phyloP scores from a whole-genome alignment of 2,888 invertebrate species.

The Pseudoips prasinana region DNA sequence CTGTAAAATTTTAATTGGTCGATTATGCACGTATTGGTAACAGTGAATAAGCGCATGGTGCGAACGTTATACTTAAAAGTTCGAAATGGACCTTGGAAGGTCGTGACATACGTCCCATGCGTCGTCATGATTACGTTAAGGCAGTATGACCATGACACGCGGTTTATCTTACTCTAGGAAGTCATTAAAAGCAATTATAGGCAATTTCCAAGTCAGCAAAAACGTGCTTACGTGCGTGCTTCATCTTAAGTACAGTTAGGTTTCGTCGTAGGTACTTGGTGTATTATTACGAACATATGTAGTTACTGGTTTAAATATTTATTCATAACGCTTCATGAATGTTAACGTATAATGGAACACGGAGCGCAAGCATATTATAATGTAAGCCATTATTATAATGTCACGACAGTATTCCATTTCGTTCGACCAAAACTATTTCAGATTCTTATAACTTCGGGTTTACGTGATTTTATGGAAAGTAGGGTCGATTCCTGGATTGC shows the following conservation, averaged over 20 bases:
- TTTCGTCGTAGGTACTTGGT: constrained; percentile 17
- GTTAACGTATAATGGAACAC: constrained; percentile 2
- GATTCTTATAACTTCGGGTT: constrained; percentile 27
- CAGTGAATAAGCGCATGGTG: no score
- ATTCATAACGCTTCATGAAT: constrained; percentile 5
- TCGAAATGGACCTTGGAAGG: constrained; percentile 13
- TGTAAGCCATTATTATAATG: constrained; percentile 25
- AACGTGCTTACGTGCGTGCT: constrained; percentile 35
- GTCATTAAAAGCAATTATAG: constrained; percentile 56
- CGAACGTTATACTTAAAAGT: constrained; percentile 7
- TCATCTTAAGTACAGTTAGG: constrained; percentile 40
- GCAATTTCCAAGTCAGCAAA: constrained; percentile 53
- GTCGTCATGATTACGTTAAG: constrained; percentile 30
- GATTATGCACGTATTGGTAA: constrained; percentile 7
- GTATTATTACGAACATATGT: no score
- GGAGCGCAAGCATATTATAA: constrained; percentile 15
- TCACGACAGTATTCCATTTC: constrained; percentile 28
- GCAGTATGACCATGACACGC: constrained; percentile 34
- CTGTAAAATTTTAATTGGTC: constrained; percentile 2
- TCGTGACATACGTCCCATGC: constrained; percentile 16
- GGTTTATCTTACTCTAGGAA: constrained; percentile 49
- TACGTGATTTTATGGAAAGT: constrained; percentile 38
- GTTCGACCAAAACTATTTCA: constrained; percentile 20
- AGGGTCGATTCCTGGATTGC: constrained; percentile 25
- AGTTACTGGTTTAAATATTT: constrained; percentile 7